phyloP scores from a whole-genome alignment of 2,113 vertebrate genomes.

The Pipra filicauda region DNA sequence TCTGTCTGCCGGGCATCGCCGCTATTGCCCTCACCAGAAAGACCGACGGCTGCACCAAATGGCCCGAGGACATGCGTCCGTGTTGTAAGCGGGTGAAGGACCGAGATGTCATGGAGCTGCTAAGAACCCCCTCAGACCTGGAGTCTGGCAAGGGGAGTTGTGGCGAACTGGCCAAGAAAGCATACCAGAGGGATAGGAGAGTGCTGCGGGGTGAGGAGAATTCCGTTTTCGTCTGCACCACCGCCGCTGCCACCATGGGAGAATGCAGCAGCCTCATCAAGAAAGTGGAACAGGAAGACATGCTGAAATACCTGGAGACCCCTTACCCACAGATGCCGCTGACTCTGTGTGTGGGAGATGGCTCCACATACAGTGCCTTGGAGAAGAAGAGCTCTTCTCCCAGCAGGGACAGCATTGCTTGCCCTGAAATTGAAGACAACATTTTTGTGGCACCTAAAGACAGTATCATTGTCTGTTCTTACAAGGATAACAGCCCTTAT shows the following conservation, averaged over 20 bases:
- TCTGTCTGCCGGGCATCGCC: slow-evolving; percentile 82
- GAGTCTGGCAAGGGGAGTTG: slow-evolving; percentile 77
- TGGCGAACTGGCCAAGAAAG: slow-evolving; percentile 66
- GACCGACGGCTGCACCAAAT: slow-evolving; percentile 82
- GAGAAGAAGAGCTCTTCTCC: slow-evolving; percentile 62
- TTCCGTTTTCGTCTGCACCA: slow-evolving; percentile 63
- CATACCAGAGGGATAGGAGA: slow-evolving; percentile 29
- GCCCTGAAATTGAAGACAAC: slow-evolving; percentile 70
- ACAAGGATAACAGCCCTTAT: slow-evolving; percentile 77
- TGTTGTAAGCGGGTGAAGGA: slow-evolving; percentile 68
- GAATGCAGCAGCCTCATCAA: slow-evolving; percentile 65
- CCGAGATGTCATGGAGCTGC: slow-evolving; percentile 72
- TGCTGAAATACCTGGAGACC: slow-evolving; percentile 73
- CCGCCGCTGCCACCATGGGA: slow-evolving; percentile 25
- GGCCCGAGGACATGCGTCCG: slow-evolving; percentile 72
- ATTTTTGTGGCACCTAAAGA: slow-evolving; percentile 78
- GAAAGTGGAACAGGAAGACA: slow-evolving; percentile 68
- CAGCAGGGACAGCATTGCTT: slow-evolving; percentile 59
- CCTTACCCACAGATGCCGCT: slow-evolving; percentile 71
- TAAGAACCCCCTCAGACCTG: slow-evolving; percentile 77
- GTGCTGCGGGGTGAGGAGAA: slow-evolving; percentile 21
- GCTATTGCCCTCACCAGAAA: slow-evolving; percentile 81
- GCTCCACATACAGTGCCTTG: slow-evolving; percentile 72
- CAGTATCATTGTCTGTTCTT: slow-evolving; percentile 78
- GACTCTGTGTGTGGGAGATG: slow-evolving; percentile 54